Evolutionary conservation across 2,888 invertebrate species (phyloP).

Genomic region (Lycaena phlaeas): DNA sequence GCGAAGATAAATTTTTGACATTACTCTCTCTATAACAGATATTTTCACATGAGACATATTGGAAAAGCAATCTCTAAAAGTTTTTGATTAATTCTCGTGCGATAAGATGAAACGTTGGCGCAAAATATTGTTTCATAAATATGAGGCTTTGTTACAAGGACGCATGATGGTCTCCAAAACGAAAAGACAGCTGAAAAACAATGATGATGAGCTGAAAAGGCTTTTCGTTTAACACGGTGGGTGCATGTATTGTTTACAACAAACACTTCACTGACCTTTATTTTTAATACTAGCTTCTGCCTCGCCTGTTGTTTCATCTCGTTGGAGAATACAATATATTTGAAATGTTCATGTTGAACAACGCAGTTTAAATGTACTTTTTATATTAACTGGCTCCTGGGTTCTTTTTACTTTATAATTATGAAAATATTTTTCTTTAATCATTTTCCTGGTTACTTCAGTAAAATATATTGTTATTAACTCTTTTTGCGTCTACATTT

Average conservation of each 20-base stretch:
- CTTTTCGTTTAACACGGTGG: conserved; percentile 13
- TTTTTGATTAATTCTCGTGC: conserved; percentile 6
- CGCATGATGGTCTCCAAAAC: neutral
- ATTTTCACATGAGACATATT: neutral
- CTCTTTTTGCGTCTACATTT: too few relatives aligned
- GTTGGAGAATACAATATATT: neutral
- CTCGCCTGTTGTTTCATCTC: conserved; percentile 12
- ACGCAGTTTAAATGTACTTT: neutral
- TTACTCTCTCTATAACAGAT: conserved; percentile 4
- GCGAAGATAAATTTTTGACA: conserved; percentile 7
- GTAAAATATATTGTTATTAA: neutral
- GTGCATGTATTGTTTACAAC: conserved; percentile 14
- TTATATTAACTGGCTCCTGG: neutral
- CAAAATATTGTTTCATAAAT: conserved; percentile 2
- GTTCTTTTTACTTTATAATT: neutral
- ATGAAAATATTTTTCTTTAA: neutral
- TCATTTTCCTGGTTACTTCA: neutral
- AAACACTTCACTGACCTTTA: conserved; percentile 15
- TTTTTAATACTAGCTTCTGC: conserved; percentile 17
- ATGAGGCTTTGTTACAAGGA: neutral
- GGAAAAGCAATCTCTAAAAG: conserved; percentile 1
- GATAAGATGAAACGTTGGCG: conserved; percentile 2
- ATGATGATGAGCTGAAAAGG: neutral
- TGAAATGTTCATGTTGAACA: neutral
- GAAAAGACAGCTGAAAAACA: neutral